Conservation (phyloP, 2,888 invertebrate species). For the Tachina lurida region DNA sequence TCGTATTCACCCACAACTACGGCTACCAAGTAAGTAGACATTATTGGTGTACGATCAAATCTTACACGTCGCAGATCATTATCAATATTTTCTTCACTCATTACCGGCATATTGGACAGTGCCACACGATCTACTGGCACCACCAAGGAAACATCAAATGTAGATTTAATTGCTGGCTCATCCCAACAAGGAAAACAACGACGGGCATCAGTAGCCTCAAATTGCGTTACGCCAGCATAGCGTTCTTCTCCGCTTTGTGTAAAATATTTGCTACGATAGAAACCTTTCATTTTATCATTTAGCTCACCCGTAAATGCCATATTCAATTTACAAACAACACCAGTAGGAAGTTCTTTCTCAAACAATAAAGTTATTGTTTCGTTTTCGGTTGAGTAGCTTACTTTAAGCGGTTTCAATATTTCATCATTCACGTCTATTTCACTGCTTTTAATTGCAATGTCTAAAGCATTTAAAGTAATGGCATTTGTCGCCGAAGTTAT, state of each 20-base stretch:
- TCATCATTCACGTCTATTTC: constrained; percentile 84
- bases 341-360: constrained; percentile 84
- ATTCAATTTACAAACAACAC: constrained; percentile 85
- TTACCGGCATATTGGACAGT: constrained; percentile 95
- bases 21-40: constrained; percentile 98
- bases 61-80: constrained; percentile 84
- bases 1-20: constrained; percentile 98
- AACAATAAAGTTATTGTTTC: constrained; percentile 89
- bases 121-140: constrained; percentile 93
- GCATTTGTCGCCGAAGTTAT: constrained; percentile 86
- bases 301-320: constrained; percentile 93
- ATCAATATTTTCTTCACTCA: constrained; percentile 84
- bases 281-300: constrained; percentile 97
- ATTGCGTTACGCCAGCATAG: constrained; percentile 95
- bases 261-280: constrained; percentile 94
- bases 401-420: constrained; percentile 76
- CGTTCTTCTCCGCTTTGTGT: constrained; percentile 89
- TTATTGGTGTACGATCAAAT: constrained; percentile 93
- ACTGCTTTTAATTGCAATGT: constrained; percentile 88
- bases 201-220: constrained; percentile 95
- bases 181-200: constrained; percentile 99
- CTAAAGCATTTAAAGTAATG: constrained; percentile 90
- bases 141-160: constrained; percentile 93
- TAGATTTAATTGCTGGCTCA: constrained; percentile 97
- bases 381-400: constrained; percentile 84